These are phyloP conservation scores for Chanos chanos DNA, from an alignment of 2,797 vertebrate genomes.

Conservation along the genomic window DNA sequence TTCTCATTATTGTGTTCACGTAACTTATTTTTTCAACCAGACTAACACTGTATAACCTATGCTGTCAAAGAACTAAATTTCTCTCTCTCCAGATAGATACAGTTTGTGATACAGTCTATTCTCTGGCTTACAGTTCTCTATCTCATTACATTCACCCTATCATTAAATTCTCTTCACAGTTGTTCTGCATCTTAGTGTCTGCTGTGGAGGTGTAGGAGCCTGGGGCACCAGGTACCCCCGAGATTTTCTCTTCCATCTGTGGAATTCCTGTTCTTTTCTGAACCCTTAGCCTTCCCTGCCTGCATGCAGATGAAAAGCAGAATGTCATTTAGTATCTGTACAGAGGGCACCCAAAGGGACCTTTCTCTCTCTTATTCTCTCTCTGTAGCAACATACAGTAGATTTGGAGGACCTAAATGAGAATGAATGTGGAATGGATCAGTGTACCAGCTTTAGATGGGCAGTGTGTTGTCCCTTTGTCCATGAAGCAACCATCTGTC, in stretches of 20 bases:
- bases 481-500: constrained; percentile 44
- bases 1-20: too few species aligned
- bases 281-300: constrained; percentile 5
- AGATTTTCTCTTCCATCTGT: constrained; percentile 23
- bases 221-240: constrained; percentile 16
- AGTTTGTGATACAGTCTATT: not conserved
- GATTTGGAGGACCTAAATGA: constrained; percentile 35
- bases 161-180: constrained; percentile 14
- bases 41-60: too few species aligned
- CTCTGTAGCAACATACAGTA: constrained; percentile 5
- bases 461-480: constrained; percentile 23
- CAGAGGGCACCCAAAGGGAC: constrained; percentile 20
- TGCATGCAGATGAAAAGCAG: not conserved
- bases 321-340: constrained; percentile 13
- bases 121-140: constrained; percentile 29
- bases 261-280: constrained; percentile 14
- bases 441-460: constrained; percentile 29
- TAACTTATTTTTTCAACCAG: too few species aligned
- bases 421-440: constrained; percentile 13
- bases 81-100: not conserved
- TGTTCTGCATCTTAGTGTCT: constrained; percentile 22
- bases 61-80: too few species aligned
- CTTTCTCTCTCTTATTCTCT: constrained; percentile 18
- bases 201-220: constrained; percentile 23
- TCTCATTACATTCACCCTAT: constrained; percentile 25